Evolutionary conservation across 2,888 invertebrate genomes (phyloP), one percentile per base, ranked within the genome.

Genomic region (Synergus umbraculus): DNA sequence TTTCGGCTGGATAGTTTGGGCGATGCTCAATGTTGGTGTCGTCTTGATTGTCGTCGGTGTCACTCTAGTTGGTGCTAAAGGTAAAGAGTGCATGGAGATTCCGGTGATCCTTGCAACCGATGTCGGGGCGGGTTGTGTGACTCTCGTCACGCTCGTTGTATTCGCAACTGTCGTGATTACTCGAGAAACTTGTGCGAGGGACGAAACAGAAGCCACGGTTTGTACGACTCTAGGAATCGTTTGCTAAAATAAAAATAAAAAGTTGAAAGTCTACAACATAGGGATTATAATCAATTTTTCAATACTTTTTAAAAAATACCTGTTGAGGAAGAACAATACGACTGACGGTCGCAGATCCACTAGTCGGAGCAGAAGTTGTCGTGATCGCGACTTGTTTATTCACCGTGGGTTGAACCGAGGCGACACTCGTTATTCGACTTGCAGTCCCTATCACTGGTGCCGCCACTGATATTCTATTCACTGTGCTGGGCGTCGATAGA

Each of bases 241-340:
- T 76, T 88, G 89, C 46, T 89, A 87, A 9, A 67, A 63, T 9
- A 29, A 29, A 29, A 22, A 63, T 10, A 63, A 63, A 22, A 15
- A n/a, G 1, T n/a, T 60, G 60, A 18, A 15, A 15, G 18, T 60
- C 18, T n/a, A 0, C 18, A 1, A 29, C 22, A 22, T 22, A 22
- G 22, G 22, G 22, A 22, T 22, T 22, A 22, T 22, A 22, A 22
- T 22, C 1, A 1, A 22, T 1, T 22, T 22, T 22, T 22, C 22
- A 22, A 29, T 29, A 29, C 29, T 29, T 29, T 29, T 29, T 29
- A 29, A 29, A 29, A 3, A 29, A 29, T 82, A 92, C 91, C 82
- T 90, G 90, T 79, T 91, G 90, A 13, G 89, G 87, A 46, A 91
- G 91, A 78, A 92, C 91, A 69, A 92, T 92, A 18, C 92, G 89